Evolutionary conservation across 2,113 vertebrate genomes (phyloP), one percentile per base, ranked within the genome.

Genomic region (Corvus moneduloides): DNA sequence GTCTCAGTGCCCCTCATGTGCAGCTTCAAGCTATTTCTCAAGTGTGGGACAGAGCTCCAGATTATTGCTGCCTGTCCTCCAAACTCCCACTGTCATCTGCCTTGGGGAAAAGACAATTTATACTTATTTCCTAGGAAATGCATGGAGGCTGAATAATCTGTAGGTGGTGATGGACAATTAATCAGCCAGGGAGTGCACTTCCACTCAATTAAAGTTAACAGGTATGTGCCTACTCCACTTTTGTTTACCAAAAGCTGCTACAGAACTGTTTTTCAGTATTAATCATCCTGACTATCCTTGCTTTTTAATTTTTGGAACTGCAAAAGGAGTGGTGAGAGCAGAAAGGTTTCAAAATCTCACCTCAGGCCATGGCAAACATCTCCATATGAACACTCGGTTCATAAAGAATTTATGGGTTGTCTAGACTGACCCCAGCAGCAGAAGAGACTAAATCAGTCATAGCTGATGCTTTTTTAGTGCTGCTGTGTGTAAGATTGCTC

Each of bases 381-480:
- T 49, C 54, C 6, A 5, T 37, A 19, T 30, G 39, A 90, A 69
- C 15, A 62, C 11, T 95, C 81, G 13, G 75, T 61, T 43, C 55
- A 30, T 89, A 84, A 94, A 91, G 94, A 72, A 55, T 92, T 93
- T 86, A 85, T 92, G 58, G 80, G n/a, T 44, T 72, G 58, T 75
- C 87, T 93, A 94, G 82, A 80, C 63, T 86, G 94, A 95, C 87
- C 66, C 43, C 44, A 91, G 85, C 76, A 80, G 19, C 24, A 71
- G 79, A 96, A 89, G 64, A 90, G 74, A 66, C 67, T 27, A 35
- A 39, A 77, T 75, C 87, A 91, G 82, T 89, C 59, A 66, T 7
- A 83, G 75, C 48, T 73, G 79, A 83, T 91, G 51, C 35, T 49
- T 94, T 92, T 95, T 80, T 67, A 85, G 72, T 71, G 68, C 76